Conservation (phyloP, 2,888 invertebrate genomes). For the Euplagia quadripunctaria region DNA sequence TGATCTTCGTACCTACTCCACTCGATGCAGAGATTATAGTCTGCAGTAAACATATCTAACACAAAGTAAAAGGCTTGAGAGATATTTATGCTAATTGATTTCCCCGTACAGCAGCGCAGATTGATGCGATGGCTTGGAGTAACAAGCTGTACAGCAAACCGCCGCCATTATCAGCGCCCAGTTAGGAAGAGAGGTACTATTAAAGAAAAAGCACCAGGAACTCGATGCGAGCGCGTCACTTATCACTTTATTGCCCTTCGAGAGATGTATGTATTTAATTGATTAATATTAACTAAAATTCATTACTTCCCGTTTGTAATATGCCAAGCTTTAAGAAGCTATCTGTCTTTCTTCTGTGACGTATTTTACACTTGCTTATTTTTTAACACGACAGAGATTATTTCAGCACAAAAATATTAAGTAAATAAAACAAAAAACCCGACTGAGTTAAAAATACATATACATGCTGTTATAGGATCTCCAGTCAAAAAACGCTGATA, state of each 20-base stretch:
- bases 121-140: background rate
- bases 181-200: background rate
- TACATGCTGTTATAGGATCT: too few relatives aligned
- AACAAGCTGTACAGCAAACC: background rate
- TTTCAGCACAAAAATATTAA: too few relatives aligned
- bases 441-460: too few relatives aligned
- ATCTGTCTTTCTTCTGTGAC: too few relatives aligned
- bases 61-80: slow-evolving; percentile 4
- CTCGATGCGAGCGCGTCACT: background rate
- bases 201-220: background rate
- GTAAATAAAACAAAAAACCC: too few relatives aligned
- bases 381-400: too few relatives aligned
- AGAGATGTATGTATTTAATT: background rate
- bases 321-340: too few relatives aligned
- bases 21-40: background rate
- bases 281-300: background rate
- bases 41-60: background rate
- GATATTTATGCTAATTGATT: slow-evolving; percentile 19
- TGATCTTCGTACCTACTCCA: background rate
- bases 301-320: too few relatives aligned
- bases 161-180: slow-evolving; percentile 13
- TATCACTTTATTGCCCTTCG: background rate
- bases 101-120: slow-evolving; percentile 6
- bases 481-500: too few relatives aligned
- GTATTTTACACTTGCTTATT: too few relatives aligned